Evolutionary conservation across 2,797 vertebrate species (phyloP).

Genomic region (Propithecus perrieri): DNA sequence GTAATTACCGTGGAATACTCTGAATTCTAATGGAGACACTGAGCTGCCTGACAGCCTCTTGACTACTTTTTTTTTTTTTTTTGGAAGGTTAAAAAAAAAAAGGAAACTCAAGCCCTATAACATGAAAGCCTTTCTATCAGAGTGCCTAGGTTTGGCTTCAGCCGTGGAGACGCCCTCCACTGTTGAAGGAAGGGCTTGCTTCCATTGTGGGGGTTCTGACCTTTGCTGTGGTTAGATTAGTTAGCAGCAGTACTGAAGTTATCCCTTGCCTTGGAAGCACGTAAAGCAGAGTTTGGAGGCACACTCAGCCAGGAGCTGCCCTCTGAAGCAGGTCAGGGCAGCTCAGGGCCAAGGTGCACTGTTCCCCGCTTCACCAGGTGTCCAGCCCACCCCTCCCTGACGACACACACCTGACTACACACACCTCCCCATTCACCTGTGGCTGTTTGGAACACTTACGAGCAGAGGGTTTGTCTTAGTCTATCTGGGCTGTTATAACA

Average conservation of each 20-base stretch:
- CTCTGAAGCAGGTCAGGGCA: not conserved
- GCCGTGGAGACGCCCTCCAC: not conserved
- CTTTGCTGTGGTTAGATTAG: not conserved
- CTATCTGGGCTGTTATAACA: not conserved
- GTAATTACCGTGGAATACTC: slow-evolving; percentile 90
- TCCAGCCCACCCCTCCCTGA: accelerated
- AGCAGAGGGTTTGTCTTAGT: not conserved
- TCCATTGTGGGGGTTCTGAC: not conserved
- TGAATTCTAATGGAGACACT: slow-evolving; percentile 89
- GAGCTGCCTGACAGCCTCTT: slow-evolving; percentile 85
- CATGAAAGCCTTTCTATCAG: slow-evolving; percentile 51
- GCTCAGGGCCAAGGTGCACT: not conserved
- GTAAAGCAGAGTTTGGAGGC: not conserved
- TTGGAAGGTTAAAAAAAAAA: slow-evolving; percentile 22
- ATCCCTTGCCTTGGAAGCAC: not conserved
- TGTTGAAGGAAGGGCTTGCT: not conserved
- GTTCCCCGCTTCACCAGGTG: not conserved
- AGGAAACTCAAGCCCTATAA: slow-evolving; percentile 37
- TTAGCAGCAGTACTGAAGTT: not conserved
- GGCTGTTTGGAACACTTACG: not conserved
- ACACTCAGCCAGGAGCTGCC: not conserved
- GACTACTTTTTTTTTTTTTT: slow-evolving; percentile 70
- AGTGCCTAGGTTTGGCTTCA: slow-evolving; percentile 36
- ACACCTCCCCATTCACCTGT: not conserved
- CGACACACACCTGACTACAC: not conserved